Conservation (phyloP, 2,888 invertebrate genomes). For the Anticlea derivata region DNA sequence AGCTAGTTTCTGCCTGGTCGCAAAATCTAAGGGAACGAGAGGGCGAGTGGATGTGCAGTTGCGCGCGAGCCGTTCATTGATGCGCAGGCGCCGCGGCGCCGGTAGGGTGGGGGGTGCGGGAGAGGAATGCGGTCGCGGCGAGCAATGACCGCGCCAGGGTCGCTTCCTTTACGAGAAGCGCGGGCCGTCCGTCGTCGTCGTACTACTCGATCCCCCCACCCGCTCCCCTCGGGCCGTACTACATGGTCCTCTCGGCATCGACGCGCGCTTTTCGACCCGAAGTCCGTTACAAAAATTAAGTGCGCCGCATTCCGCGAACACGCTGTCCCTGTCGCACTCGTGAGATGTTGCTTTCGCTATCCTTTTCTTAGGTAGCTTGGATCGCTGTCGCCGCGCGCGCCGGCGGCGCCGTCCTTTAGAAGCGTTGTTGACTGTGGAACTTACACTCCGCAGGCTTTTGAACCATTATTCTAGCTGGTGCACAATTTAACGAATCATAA, state of each 20-base stretch:
- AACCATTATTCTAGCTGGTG: not conserved
- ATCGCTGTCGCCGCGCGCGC: constrained; percentile 28
- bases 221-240: constrained; percentile 60
- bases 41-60: constrained; percentile 61
- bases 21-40: constrained; percentile 58
- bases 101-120: constrained; percentile 61
- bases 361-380: constrained; percentile 35
- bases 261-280: constrained; percentile 78
- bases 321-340: constrained; percentile 61
- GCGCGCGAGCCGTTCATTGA: constrained; percentile 81
- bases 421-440: constrained; percentile 6
- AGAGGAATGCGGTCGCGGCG: constrained; percentile 81
- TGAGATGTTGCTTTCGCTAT: constrained; percentile 34
- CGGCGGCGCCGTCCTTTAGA: not conserved
- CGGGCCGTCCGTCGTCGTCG: constrained; percentile 78
- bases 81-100: constrained; percentile 74
- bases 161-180: constrained; percentile 83
- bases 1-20: no score
- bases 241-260: constrained; percentile 67
- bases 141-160: constrained; percentile 84
- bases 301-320: constrained; percentile 79
- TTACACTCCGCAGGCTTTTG: not conserved
- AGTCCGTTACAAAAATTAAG: constrained; percentile 83
- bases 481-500: no score
- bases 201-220: constrained; percentile 70